phyloP scores from a whole-genome alignment of 2,888 invertebrate genomes.

The Drosophila monieri region DNA sequence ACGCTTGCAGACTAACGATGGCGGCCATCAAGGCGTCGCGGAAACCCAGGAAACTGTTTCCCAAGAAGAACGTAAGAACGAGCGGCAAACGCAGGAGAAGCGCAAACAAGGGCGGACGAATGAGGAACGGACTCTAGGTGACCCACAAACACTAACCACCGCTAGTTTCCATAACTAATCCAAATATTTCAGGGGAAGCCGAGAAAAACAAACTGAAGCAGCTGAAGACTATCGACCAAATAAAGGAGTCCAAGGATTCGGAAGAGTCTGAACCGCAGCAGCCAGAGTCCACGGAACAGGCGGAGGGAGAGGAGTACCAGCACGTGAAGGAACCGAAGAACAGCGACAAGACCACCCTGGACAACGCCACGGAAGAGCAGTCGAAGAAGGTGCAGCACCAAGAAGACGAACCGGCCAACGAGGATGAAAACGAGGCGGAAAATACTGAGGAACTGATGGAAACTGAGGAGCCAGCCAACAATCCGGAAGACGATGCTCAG shows the following conservation, averaged over 20 bases:
- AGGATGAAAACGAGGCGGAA: constrained; percentile 85
- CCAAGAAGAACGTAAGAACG: constrained; percentile 83
- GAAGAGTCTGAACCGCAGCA: constrained; percentile 83
- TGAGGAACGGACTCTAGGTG: constrained; percentile 88
- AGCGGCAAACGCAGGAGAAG: constrained; percentile 85
- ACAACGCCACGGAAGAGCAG: constrained; percentile 93
- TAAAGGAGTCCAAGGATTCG: constrained; percentile 82
- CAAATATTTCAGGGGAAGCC: constrained; percentile 72
- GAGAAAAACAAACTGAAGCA: constrained; percentile 82
- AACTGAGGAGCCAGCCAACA: constrained; percentile 84
- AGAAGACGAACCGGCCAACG: constrained; percentile 86
- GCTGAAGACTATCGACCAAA: constrained; percentile 85
- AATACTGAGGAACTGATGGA: constrained; percentile 84
- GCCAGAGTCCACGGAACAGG: constrained; percentile 84
- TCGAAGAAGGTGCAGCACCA: constrained; percentile 86
- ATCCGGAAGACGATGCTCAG: constrained; percentile 57
- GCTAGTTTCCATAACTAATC: neutral
- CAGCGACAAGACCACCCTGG: constrained; percentile 89
- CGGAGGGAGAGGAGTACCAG: constrained; percentile 89
- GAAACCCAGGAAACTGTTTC: constrained; percentile 82
- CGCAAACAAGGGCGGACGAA: constrained; percentile 91
- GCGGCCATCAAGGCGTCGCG: constrained; percentile 87
- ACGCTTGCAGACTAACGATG: constrained; percentile 83
- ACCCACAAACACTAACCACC: neutral
- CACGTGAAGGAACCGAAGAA: constrained; percentile 92